A percentile compares a stretch with the other conserved stretches of the same genome.
Conservation (phyloP, 2,797 vertebrate species). For the Dendrocincla tyrannina region DNA sequence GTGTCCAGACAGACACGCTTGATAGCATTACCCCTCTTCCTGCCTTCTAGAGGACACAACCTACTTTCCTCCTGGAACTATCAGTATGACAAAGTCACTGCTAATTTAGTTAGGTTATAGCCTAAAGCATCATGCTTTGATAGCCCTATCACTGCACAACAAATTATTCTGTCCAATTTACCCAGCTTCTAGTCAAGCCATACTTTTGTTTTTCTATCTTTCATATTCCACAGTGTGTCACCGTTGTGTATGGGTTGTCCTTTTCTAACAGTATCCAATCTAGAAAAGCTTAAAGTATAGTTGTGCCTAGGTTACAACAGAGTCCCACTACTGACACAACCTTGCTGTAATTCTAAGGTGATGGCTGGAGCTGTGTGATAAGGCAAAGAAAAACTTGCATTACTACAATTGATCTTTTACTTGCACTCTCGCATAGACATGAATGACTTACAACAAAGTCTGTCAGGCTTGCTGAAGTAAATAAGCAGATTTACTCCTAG, state of each 20-base stretch:
- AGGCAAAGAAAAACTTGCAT: not conserved
- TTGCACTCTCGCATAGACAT: not conserved
- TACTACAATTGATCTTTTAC: not conserved
- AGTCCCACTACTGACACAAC: not conserved
- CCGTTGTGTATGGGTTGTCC: accelerated
- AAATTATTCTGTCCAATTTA: not conserved
- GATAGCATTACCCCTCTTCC: not conserved
- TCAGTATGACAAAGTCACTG: not conserved
- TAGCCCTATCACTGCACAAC: not conserved
- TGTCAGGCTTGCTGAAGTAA: not conserved
- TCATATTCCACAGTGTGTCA: not conserved
- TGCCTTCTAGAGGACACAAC: not conserved
- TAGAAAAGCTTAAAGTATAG: not conserved
- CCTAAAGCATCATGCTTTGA: not conserved
- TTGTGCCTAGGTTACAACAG: not conserved
- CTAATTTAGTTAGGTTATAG: not conserved
- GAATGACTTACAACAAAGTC: not conserved
- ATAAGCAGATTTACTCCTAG: not conserved
- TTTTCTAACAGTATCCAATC: not conserved
- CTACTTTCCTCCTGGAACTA: not conserved
- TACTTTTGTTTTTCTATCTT: not conserved
- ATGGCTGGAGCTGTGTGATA: not conserved
- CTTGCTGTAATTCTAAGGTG: not conserved
- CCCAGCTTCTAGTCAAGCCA: not conserved
- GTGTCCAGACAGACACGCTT: not conserved